Evolutionary conservation across 1,140 invertebrate genomes (phyloP).

Genomic region (Paralvinella palmiformis): DNA sequence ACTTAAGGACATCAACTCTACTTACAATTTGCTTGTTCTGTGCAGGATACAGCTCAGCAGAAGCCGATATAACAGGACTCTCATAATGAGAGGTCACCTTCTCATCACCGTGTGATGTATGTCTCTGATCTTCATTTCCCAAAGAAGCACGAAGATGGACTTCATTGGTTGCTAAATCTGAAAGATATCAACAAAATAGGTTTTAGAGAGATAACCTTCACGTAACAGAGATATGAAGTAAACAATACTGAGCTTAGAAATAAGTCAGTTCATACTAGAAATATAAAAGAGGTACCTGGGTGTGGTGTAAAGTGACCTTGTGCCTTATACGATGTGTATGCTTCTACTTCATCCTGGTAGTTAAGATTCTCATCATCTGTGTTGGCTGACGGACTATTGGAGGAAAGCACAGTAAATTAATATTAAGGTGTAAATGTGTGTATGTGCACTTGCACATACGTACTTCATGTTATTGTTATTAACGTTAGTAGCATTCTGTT

Average conservation of each 20-base stretch:
- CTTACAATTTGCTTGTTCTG: too few species aligned
- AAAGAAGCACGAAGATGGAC: not conserved
- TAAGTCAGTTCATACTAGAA: not conserved
- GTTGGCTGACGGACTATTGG: not conserved
- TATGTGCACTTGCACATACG: not conserved
- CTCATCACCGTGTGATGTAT: not conserved
- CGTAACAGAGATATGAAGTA: too few species aligned
- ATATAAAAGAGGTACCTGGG: slow-evolving; percentile 20
- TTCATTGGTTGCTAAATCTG: not conserved
- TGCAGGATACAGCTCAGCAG: too few species aligned
- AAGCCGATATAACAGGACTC: too few species aligned
- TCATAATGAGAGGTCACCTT: too few species aligned
- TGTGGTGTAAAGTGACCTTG: slow-evolving; percentile 44
- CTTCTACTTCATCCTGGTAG: slow-evolving; percentile 39
- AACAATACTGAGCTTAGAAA: too few species aligned
- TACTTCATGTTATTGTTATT: not conserved
- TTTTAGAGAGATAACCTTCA: not conserved
- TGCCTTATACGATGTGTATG: slow-evolving; percentile 37
- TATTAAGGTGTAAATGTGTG: not conserved
- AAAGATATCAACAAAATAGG: not conserved
- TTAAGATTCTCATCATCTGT: too few species aligned
- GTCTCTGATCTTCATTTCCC: not conserved
- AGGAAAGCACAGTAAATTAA: not conserved
- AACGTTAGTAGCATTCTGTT: not conserved
- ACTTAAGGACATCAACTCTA: too few species aligned